Conservation (phyloP, 64 coral and sea anemone genomes). For the Cladopsammia gracilis region DNA sequence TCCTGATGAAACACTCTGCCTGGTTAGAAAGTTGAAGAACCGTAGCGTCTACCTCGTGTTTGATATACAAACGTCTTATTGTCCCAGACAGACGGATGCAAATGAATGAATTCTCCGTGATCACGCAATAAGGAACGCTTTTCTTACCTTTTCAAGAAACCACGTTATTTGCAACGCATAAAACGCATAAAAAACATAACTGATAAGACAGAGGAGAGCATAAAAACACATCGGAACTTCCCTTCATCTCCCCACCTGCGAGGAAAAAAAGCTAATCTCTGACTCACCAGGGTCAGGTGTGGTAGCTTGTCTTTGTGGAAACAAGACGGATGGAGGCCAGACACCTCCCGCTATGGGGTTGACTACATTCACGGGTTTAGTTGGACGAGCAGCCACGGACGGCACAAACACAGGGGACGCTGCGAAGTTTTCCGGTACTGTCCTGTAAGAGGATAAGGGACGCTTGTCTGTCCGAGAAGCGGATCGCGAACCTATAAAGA, state of each 20-base stretch:
- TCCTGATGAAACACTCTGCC: too few species aligned
- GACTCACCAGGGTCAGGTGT: slow-evolving; percentile 60
- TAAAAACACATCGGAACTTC: neutral
- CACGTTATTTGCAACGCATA: too few species aligned
- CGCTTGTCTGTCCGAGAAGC: slow-evolving; percentile 62
- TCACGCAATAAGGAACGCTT: too few species aligned
- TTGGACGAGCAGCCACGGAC: slow-evolving; percentile 15
- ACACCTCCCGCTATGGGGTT: slow-evolving; percentile 30
- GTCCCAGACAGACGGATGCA: too few species aligned
- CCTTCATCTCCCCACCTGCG: neutral
- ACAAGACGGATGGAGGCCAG: slow-evolving; percentile 58
- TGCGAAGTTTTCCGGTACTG: slow-evolving; percentile 35
- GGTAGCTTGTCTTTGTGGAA: slow-evolving; percentile 53
- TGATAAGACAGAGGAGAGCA: too few species aligned
- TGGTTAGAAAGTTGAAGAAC: too few species aligned
- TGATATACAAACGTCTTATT: too few species aligned
- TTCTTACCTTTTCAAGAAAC: too few species aligned
- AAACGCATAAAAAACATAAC: too few species aligned
- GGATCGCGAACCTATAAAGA: slow-evolving; percentile 37
- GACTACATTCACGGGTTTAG: slow-evolving; percentile 31
- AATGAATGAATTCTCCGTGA: too few species aligned
- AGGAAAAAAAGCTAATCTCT: neutral
- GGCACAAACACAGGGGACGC: slow-evolving; percentile 51
- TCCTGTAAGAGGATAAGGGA: slow-evolving; percentile 56
- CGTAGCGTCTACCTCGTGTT: too few species aligned